Conservation (phyloP, 2,888 invertebrate species). For the Eudasyphora cyanicolor region DNA sequence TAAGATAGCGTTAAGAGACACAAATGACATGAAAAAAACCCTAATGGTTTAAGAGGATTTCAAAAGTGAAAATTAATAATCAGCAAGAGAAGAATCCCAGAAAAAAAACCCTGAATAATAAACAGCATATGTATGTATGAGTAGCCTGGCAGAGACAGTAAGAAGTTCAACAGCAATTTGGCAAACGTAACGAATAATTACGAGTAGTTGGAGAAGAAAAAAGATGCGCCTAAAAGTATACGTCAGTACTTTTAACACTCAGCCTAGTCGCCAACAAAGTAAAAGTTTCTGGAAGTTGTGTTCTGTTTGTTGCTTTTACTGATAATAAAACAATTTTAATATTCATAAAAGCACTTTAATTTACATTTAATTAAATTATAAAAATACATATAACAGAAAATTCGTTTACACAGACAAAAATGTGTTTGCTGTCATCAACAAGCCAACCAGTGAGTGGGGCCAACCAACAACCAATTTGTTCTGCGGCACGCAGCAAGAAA, state of each 20-base stretch:
- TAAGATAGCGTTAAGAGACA: background rate
- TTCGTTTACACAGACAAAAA: conserved; percentile 10
- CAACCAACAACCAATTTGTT: too few species aligned
- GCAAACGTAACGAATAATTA: conserved; percentile 15
- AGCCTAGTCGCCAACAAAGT: background rate
- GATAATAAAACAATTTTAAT: conserved; percentile 66
- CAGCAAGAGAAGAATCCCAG: background rate
- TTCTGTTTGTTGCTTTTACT: background rate
- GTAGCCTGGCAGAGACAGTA: background rate
- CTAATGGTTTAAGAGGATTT: conserved; percentile 12
- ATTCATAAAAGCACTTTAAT: conserved; percentile 75
- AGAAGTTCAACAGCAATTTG: conserved; percentile 6
- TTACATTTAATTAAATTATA: conserved; percentile 75
- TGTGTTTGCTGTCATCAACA: too few species aligned
- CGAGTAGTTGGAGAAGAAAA: background rate
- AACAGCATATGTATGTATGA: background rate
- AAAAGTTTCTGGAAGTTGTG: background rate
- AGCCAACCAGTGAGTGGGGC: background rate
- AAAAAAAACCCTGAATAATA: background rate
- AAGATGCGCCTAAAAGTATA: conserved; percentile 11
- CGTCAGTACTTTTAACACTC: background rate
- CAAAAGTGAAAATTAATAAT: conserved; percentile 19
- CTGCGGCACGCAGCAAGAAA: background rate
- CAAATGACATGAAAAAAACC: conserved; percentile 7
- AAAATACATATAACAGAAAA: conserved; percentile 10